A percentile compares a stretch with the other conserved stretches of the same genome.
Evolutionary conservation across 2,113 vertebrate genomes (phyloP).

Genomic region (Bos javanicus): DNA sequence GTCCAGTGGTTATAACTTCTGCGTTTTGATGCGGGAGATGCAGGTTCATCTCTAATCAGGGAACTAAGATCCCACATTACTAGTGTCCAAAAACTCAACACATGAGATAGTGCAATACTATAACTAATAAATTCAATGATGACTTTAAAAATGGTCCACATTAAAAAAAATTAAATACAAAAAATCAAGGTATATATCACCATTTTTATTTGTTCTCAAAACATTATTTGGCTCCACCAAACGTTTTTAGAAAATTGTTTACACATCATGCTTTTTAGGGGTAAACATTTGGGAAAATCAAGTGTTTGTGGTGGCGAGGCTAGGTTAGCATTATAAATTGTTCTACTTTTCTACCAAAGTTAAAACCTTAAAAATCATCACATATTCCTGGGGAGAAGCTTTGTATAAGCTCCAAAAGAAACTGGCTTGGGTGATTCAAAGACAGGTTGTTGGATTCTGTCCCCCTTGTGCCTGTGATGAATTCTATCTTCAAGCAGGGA

Average conservation of each 20-base stretch:
- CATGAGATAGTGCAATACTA: not conserved
- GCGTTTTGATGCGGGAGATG: not conserved
- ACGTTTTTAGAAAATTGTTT: not conserved
- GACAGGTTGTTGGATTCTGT: not conserved
- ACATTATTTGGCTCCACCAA: not conserved
- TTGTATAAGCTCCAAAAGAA: slow-evolving; percentile 21
- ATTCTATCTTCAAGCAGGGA: slow-evolving; percentile 51
- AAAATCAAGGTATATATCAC: not conserved
- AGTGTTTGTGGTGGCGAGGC: not conserved
- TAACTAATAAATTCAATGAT: not conserved
- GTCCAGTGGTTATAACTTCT: not conserved
- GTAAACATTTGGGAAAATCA: slow-evolving; percentile 29
- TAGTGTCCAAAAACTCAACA: not conserved
- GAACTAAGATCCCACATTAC: not conserved
- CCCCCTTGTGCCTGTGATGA: not conserved
- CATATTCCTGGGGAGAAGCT: not conserved
- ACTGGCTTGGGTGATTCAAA: not conserved
- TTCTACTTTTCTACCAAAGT: not conserved
- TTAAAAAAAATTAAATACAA: not conserved
- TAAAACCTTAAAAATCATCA: slow-evolving; percentile 17
- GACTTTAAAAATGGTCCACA: not conserved
- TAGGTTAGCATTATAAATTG: not conserved
- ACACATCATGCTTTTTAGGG: not conserved
- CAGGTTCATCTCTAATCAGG: not conserved
- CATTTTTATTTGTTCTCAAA: not conserved